Evolutionary conservation across 2,888 invertebrate species (phyloP).

Genomic region (Diarsia mendica): DNA sequence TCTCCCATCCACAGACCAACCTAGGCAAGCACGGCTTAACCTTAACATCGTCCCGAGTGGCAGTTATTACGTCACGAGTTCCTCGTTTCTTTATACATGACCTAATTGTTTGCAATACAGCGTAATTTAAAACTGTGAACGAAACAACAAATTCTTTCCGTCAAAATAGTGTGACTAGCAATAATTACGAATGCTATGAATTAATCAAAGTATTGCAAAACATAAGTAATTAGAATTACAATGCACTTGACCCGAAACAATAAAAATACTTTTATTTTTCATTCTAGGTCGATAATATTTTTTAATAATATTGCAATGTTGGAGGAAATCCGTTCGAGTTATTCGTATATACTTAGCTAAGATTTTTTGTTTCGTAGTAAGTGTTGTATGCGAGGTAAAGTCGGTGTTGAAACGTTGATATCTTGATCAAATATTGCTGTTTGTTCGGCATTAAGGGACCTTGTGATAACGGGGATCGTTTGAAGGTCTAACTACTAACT

Average conservation of each 20-base stretch:
- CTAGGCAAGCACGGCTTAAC: no score
- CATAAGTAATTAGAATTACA: conserved; percentile 32
- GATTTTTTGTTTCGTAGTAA: conserved; percentile 29
- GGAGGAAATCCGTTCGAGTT: conserved; percentile 62
- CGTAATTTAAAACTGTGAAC: conserved; percentile 35
- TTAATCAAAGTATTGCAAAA: conserved; percentile 36
- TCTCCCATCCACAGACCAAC: no score
- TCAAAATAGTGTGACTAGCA: conserved; percentile 39
- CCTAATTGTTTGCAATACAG: conserved; percentile 11
- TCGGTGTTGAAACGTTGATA: conserved; percentile 50
- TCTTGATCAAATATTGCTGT: conserved; percentile 57
- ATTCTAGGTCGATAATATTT: conserved; percentile 48
- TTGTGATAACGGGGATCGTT: conserved; percentile 53
- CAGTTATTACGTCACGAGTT: no score
- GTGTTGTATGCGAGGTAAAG: conserved; percentile 51
- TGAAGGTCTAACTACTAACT: conserved; percentile 60
- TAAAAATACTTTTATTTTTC: conserved; percentile 53
- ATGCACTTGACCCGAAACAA: conserved; percentile 61
- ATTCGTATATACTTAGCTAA: conserved; percentile 16
- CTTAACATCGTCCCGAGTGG: no score
- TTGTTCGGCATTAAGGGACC: conserved; percentile 42
- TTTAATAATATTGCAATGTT: conserved; percentile 42
- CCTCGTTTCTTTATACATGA: neutral
- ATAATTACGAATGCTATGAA: conserved; percentile 32
- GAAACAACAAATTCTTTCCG: conserved; percentile 48